A percentile compares a stretch with the other conserved stretches of the same genome.
Evolutionary conservation across 1,140 invertebrate genomes (phyloP).

Genomic region (Oryctes rhinoceros): DNA sequence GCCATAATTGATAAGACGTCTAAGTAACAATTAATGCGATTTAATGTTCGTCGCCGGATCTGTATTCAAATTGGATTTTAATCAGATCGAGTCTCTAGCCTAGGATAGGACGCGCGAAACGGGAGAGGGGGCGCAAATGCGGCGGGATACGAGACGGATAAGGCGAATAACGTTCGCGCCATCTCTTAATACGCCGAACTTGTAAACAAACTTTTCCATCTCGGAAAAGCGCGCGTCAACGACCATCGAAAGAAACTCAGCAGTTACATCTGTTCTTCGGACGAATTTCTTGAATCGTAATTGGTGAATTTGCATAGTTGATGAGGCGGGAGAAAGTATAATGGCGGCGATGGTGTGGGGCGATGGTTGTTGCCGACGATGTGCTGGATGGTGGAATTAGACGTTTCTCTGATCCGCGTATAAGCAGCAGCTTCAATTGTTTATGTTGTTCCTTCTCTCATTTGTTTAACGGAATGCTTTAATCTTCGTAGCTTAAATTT

Average conservation of each 20-base stretch:
- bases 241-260: neutral
- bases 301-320: neutral
- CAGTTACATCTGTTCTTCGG: slow-evolving; percentile 9
- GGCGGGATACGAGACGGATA: too few relatives aligned
- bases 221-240: neutral
- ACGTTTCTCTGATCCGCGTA: too few relatives aligned
- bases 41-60: neutral
- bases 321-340: neutral
- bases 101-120: neutral
- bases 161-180: too few relatives aligned
- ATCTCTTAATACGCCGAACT: neutral
- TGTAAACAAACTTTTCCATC: slow-evolving; percentile 16
- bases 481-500: too few relatives aligned
- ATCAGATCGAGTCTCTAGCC: neutral
- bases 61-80: slow-evolving; percentile 27
- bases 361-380: too few relatives aligned
- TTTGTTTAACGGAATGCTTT: too few relatives aligned
- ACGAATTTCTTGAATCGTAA: slow-evolving; percentile 20
- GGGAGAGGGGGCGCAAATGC: neutral
- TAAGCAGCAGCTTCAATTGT: too few relatives aligned
- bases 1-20: slow-evolving; percentile 22
- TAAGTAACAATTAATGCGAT: slow-evolving; percentile 20
- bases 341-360: too few relatives aligned
- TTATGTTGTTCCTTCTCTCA: too few relatives aligned
- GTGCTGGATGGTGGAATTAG: too few relatives aligned